Evolutionary conservation across 2,113 vertebrate species (phyloP), one percentile per base, ranked within the genome.

Genomic region (Brachionichthys hirsutus): DNA sequence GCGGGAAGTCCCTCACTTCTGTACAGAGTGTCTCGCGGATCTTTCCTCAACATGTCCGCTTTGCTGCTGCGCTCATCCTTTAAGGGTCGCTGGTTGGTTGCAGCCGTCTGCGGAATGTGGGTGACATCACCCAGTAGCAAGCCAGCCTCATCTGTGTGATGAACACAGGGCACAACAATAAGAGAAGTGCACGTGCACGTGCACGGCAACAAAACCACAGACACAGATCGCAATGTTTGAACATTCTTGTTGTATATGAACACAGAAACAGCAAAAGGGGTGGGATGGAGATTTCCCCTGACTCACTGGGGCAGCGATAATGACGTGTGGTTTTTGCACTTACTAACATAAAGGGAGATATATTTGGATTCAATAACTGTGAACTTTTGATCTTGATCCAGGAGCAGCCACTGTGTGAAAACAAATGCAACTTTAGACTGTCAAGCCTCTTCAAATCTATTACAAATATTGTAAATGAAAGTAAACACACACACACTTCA

Each of bases 261-360:
- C n/a, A n/a, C n/a, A n/a, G n/a, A n/a, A n/a, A n/a, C n/a, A n/a
- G n/a, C n/a, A 24, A 11, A 48, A 19, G 5, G 12, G 15, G 14
- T 60, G 30, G 13, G 38, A 54, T 35, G 30, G n/a, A n/a, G n/a
- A 22, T 56, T 62, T 16, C 48, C 16, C 35, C 44, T 13, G 36
- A 73, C 12, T n/a, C n/a, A n/a, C 9, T 38, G 43, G 46, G 14
- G 41, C 34, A 60, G 17, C 13, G 34, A 20, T 16, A 44, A 24
- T 30, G 8, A 36, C 34, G 43, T 19, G 45, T 12, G 10, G n/a
- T 7, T 49, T 45, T 15, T 52, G 15, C 54, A 93, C 95, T 95
- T 90, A 98, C 96, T 89, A 56, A 90, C 89, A 83, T 94, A 99
- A 62, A 98, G 94, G 2, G 97, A 98, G 83, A 99, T 89, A 49